Conservation (phyloP, 1,140 invertebrate genomes). For the Anoplolepis gracilipes region DNA sequence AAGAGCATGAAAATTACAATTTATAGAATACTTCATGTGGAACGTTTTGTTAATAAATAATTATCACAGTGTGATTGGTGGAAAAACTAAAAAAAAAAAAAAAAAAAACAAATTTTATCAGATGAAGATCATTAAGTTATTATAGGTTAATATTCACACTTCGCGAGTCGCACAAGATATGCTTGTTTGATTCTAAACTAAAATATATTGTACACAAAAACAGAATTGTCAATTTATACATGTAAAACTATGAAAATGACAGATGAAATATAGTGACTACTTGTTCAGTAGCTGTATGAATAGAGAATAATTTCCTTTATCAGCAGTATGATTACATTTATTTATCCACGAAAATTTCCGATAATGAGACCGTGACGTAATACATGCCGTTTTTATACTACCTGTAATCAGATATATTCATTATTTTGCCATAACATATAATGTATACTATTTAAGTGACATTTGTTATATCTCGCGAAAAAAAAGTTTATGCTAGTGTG, state of each 20-base stretch:
- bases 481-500: neutral
- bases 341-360: conserved; percentile 36
- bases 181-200: neutral
- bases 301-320: conserved; percentile 31
- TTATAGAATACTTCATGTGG: conserved; percentile 49
- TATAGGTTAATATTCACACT: conserved; percentile 36
- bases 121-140: conserved; percentile 37
- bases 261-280: neutral
- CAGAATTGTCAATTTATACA: neutral
- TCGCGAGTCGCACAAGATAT: neutral
- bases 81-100: conserved; percentile 41
- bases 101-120: conserved; percentile 49
- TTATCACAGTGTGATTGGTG: conserved; percentile 22
- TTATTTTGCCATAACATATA: neutral
- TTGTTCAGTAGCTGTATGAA: neutral
- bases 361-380: conserved; percentile 47
- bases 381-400: neutral
- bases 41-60: conserved; percentile 36
- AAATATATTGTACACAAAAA: neutral
- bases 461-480: neutral
- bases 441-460: neutral
- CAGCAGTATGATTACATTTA: conserved; percentile 33
- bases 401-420: conserved; percentile 12
- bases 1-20: conserved; percentile 53
- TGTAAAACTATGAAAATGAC: neutral